Evolutionary conservation across 2,113 vertebrate species (phyloP).

Genomic region (Columba janthina): DNA sequence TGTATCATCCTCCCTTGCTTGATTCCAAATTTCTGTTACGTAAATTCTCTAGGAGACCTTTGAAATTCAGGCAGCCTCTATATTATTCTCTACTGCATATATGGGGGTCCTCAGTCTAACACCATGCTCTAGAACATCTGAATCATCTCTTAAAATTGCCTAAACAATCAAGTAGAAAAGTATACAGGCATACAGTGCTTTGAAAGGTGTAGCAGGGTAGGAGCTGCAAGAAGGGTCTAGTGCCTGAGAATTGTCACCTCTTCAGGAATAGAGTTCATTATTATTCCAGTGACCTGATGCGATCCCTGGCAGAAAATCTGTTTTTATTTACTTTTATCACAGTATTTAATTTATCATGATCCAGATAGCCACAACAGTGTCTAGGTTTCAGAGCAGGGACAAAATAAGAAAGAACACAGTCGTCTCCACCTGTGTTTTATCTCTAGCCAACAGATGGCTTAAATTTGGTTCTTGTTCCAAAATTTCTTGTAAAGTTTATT

Average conservation of each 20-base stretch:
- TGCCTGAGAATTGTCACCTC: not conserved
- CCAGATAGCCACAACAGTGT: not conserved
- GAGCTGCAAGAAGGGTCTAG: not conserved
- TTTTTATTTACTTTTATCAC: not conserved
- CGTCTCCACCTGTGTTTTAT: not conserved
- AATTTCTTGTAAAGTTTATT: not conserved
- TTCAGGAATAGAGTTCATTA: not conserved
- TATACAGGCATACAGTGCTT: not conserved
- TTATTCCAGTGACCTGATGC: not conserved
- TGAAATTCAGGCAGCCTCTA: not conserved
- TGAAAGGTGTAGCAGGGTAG: not conserved
- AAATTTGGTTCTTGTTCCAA: not conserved
- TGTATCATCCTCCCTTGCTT: not conserved
- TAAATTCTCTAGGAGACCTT: not conserved
- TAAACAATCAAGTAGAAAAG: not conserved
- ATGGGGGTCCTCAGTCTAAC: not conserved
- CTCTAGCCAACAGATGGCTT: not conserved
- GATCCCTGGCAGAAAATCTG: not conserved
- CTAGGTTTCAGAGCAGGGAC: not conserved
- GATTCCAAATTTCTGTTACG: not conserved
- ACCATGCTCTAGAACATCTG: not conserved
- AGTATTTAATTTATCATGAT: not conserved
- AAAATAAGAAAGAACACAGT: not conserved
- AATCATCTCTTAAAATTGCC: not conserved
- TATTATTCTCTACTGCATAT: not conserved